Evolutionary conservation across 1,140 invertebrate species (phyloP).

Genomic region (Nixonia krombeini): DNA sequence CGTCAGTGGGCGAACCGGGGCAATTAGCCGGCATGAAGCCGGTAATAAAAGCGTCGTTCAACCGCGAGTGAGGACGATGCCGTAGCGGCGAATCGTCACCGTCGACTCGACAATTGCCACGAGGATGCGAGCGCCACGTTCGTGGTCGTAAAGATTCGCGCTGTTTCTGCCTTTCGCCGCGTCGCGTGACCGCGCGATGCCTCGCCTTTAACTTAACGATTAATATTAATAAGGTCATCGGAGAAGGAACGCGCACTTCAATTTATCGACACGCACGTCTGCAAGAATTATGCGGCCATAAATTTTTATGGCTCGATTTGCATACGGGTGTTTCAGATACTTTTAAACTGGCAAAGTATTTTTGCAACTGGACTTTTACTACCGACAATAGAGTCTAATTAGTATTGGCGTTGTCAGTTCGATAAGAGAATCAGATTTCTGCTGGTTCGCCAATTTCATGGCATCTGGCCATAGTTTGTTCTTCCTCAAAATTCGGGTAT

Average conservation of each 20-base stretch:
- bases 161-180: constrained; percentile 11
- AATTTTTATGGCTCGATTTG: no score
- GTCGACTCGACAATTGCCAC: constrained; percentile 50
- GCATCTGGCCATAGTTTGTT: constrained; percentile 35
- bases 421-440: no score
- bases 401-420: no score
- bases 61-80: constrained; percentile 45
- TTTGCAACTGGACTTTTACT: no score
- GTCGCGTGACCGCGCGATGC: constrained; percentile 9
- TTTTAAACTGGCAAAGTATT: no score
- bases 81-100: no score
- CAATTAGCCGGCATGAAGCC: constrained; percentile 56
- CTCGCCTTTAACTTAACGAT: constrained; percentile 14
- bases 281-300: no score
- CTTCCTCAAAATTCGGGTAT: constrained; percentile 24
- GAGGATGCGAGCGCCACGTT: constrained; percentile 40
- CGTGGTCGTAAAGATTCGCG: no score
- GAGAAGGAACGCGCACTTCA: not conserved
- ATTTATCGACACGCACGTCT: not conserved
- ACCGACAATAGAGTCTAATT: no score
- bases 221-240: constrained; percentile 10
- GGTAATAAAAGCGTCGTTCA: constrained; percentile 64
- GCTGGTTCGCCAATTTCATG: no score
- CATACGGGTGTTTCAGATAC: no score
- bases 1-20: constrained; percentile 52